phyloP scores from a whole-genome alignment of 2,113 vertebrate species.

The Stomatorhinus ivindoensis region DNA sequence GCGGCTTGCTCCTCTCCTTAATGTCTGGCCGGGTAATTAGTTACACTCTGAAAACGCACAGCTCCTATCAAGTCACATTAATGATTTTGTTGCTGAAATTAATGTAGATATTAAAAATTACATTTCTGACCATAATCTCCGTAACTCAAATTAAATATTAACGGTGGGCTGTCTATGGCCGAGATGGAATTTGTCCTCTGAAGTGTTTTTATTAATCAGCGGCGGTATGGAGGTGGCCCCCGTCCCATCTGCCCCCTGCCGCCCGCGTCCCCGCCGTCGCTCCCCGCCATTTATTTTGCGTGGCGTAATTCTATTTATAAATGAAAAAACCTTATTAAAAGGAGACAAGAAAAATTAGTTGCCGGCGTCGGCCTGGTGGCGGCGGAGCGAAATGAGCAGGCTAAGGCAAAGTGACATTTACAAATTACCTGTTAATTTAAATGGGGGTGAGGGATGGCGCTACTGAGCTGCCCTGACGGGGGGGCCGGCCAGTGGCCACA shows the following conservation, averaged over 20 bases:
- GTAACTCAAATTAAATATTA: slow-evolving; percentile 86
- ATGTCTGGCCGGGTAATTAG: slow-evolving; percentile 59
- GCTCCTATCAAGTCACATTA: slow-evolving; percentile 73
- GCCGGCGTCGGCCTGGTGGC: slow-evolving; percentile 83
- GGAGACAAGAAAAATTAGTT: slow-evolving; percentile 98
- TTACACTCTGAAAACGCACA: slow-evolving; percentile 65
- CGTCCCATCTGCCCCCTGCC: slow-evolving; percentile 68
- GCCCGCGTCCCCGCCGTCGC: slow-evolving; percentile 76
- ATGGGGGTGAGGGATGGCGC: slow-evolving; percentile 97
- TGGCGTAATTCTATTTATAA: slow-evolving; percentile 99
- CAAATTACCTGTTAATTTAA: slow-evolving; percentile 99
- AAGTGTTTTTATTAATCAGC: slow-evolving; percentile 84
- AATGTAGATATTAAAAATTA: slow-evolving; percentile 85
- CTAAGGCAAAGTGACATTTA: slow-evolving; percentile 99
- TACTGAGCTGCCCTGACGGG: slow-evolving; percentile 93
- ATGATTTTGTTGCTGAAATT: slow-evolving; percentile 80
- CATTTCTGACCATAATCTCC: slow-evolving; percentile 85
- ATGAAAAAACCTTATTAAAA: slow-evolving; percentile 98
- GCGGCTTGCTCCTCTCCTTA: slow-evolving; percentile 49
- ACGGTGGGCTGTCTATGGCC: slow-evolving; percentile 73
- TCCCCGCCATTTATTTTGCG: slow-evolving; percentile 97
- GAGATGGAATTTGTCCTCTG: slow-evolving; percentile 82
- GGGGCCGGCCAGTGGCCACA: slow-evolving; percentile 76
- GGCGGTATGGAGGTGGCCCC: slow-evolving; percentile 70
- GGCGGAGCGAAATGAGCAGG: slow-evolving; percentile 95